Base-by-base conservation (phyloP, 2,113 vertebrate species). In the Picathartes gymnocephalus region DNA sequence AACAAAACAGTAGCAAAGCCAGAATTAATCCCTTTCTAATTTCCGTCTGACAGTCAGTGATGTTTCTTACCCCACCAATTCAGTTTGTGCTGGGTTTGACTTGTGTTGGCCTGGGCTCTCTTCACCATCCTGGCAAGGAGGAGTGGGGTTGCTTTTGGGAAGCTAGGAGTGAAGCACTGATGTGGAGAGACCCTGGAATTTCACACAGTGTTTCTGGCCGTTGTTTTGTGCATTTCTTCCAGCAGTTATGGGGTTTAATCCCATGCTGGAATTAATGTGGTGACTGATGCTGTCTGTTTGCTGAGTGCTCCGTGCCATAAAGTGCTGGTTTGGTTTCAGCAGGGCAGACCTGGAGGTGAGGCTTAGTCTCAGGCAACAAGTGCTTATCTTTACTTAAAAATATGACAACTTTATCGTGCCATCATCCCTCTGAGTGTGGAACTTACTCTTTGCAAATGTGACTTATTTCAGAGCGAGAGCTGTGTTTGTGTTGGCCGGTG, bases 221-320 rank as follows among this genome's bases (percentile, higher is more conserved):
- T 44, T 20, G 24, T 12, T 71, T 35, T 33, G 37, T 27, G 48
- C 20, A 0, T 74, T 57, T 21, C 28, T 83, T 50, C 44, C 64
- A 31, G 69, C 68, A 16, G 40, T 37, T 0, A 2, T 17, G 86
- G 0, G 10, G 61, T 90, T 88, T 44, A 13, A 82, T 65, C 53
- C 73, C 0, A 0, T 40, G 40, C 81, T 42, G 84, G 45, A 68
- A 48, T 42, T 2, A 2, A 19, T 0, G 1, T 17, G 19, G 6
- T 35, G 48, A 16, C 25, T 0, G 0, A 23, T 14, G 20, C 70
- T 14, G 11, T 13, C 23, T 15, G 21, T 13, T 25, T 39, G 45
- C 72, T 0, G 5, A 15, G 20, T 3, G 27, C 37, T 40, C 53
- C 13, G n/a, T 39, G 82, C 44, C 4, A 0, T 0, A 8, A 6